Conservation (phyloP, 2,888 invertebrate genomes). For the Megastigmus dorsalis region DNA sequence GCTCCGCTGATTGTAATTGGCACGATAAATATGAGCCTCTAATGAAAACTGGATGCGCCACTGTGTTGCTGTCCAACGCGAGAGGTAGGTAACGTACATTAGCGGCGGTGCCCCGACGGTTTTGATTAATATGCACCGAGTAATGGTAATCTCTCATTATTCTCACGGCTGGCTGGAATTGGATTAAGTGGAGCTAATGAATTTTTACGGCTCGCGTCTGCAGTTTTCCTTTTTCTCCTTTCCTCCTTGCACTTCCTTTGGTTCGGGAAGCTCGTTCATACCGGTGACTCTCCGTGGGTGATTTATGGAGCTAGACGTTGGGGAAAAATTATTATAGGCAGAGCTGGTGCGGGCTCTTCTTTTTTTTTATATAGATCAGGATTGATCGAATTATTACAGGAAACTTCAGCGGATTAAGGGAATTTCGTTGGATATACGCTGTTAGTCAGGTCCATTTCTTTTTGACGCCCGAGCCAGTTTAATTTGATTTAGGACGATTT, state of each 20-base stretch:
- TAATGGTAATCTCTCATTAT: conserved; percentile 26
- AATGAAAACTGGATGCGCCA: too few species aligned
- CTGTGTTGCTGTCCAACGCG: too few species aligned
- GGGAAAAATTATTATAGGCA: conserved; percentile 30
- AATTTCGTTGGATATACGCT: conserved; percentile 10
- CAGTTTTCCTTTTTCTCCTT: neutral
- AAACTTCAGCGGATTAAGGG: neutral
- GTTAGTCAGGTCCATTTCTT: neutral
- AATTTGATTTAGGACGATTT: too few species aligned
- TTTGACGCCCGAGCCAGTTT: too few species aligned
- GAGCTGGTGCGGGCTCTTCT: neutral
- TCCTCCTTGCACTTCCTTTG: too few species aligned
- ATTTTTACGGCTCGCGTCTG: conserved; percentile 22
- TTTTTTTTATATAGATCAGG: neutral
- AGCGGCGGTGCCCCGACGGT: neutral
- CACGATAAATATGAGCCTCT: conserved; percentile 1
- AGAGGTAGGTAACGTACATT: too few species aligned
- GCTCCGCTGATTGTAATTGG: conserved; percentile 24
- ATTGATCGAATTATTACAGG: conserved; percentile 27
- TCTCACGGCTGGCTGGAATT: neutral
- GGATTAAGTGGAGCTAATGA: conserved; percentile 18
- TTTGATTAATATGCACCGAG: conserved; percentile 18
- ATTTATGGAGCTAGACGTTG: conserved; percentile 17
- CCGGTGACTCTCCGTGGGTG: neutral
- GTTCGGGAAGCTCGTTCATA: too few species aligned